Percentiles rank a stretch among this genome's conserved stretches.
These are phyloP conservation scores for Gracilinanus agilis DNA, from an alignment of 2,113 vertebrate genomes.

Conservation along the genomic window DNA sequence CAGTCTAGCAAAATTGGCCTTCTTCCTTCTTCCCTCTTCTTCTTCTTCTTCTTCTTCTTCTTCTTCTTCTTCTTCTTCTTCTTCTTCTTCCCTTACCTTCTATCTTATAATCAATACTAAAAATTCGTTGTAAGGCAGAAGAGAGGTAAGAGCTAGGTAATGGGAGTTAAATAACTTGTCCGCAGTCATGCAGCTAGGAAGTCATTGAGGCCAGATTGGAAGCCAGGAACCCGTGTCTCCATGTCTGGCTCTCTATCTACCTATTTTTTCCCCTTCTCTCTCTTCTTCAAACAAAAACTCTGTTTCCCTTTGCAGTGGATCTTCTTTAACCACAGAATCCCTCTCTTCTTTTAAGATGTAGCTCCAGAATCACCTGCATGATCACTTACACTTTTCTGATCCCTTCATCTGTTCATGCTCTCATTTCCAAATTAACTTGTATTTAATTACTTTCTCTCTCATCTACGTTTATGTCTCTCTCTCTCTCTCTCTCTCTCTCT, in stretches of 20 bases:
- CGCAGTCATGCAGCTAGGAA: no score
- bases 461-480: no score
- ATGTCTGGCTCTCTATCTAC: no score
- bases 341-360: background rate
- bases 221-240: no score
- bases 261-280: no score
- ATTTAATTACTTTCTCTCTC: background rate
- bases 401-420: background rate
- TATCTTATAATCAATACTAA: no score
- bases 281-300: background rate
- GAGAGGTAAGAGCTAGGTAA: no score
- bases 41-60: background rate
- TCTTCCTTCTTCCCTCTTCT: background rate
- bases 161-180: no score
- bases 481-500: no score
- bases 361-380: background rate
- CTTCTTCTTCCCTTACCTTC: background rate
- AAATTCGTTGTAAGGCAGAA: no score
- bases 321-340: background rate
- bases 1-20: background rate
- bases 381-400: background rate
- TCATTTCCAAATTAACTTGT: background rate
- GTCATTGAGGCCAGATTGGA: no score
- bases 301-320: background rate
- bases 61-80: background rate